These are phyloP conservation scores for Dasyurus viverrinus DNA, from an alignment of 2,113 vertebrate species.

Conservation along the genomic window DNA sequence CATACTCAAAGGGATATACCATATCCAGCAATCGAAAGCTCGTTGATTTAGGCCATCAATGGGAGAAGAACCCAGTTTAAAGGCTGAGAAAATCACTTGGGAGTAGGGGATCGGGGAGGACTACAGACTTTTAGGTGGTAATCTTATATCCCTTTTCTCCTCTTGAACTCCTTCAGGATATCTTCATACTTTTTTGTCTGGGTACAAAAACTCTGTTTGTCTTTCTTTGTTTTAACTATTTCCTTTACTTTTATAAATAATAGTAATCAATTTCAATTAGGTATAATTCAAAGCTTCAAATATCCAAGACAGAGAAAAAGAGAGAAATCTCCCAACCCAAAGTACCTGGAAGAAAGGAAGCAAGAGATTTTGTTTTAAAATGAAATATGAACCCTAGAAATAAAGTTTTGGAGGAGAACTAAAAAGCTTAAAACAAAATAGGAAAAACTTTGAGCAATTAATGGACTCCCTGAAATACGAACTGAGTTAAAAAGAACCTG, in stretches of 20 bases:
- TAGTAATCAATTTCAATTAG: neutral
- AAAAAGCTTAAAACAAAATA: neutral
- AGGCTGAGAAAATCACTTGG: neutral
- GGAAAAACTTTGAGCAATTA: neutral
- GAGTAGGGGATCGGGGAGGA: neutral
- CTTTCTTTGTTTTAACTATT: neutral
- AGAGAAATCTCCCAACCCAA: neutral
- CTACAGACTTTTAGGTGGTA: neutral
- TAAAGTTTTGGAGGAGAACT: neutral
- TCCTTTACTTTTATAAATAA: neutral
- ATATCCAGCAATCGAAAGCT: neutral
- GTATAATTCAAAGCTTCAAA: neutral
- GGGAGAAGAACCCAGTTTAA: neutral
- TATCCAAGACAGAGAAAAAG: neutral
- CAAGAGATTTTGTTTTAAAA: neutral
- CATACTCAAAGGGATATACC: neutral
- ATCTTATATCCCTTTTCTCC: neutral
- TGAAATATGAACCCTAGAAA: neutral
- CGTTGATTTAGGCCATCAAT: neutral
- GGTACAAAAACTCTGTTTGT: neutral
- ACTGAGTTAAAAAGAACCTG: neutral
- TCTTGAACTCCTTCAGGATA: neutral
- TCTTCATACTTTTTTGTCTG: neutral
- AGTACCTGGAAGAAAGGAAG: neutral
- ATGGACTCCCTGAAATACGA: neutral